Base-by-base conservation (phyloP, 2,113 vertebrate species). In the Pyrgilauda ruficollis region DNA sequence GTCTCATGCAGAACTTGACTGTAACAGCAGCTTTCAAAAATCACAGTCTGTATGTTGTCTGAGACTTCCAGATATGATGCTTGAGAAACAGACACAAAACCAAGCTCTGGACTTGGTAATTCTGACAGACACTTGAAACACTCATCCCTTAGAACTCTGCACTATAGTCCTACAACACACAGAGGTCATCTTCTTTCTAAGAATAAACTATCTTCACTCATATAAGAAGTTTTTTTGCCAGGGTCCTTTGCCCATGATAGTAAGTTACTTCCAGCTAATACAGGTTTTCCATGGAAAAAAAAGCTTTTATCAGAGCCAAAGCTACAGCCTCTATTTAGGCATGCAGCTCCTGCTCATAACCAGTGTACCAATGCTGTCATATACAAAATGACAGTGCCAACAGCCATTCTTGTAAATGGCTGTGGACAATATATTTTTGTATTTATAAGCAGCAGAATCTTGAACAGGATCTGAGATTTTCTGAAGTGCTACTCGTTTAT, bases 211-310 rank as follows among this genome's bases (percentile, higher is more conserved):
- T 5, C 31, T 77, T 83, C 31, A 53, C 10, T 58, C 26, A 27
- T 6, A 7, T 62, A 44, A 68, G 30, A 84, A 75, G 44, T 35
- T 62, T 52, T 50, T 43, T 17, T 73, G 15, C 20, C 53, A 87
- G 35, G 35, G 27, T 5, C 35, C 30, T 86, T 55, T 0, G 2
- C 44, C 37, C 28, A 58, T 0, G 0, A 20, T 18, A 86, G 2
- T 35, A 91, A 68, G 53, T 69, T 61, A 56, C 62, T 56, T 83
- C 30, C 69, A 69, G 44, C 20, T 84, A 81, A 77, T 9, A 41
- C 4, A 62, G 9, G 52, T 53, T 87, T 84, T 84, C 43, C 26
- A 14, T 9, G 20, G 55, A 74, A 84, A 80, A 39, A 8, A 3
- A 79, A 76, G 53, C 8, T 80, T 64, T 80, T 27, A 69, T 41